Conservation (phyloP, 2,797 vertebrate genomes). For the Florisuga fusca region DNA sequence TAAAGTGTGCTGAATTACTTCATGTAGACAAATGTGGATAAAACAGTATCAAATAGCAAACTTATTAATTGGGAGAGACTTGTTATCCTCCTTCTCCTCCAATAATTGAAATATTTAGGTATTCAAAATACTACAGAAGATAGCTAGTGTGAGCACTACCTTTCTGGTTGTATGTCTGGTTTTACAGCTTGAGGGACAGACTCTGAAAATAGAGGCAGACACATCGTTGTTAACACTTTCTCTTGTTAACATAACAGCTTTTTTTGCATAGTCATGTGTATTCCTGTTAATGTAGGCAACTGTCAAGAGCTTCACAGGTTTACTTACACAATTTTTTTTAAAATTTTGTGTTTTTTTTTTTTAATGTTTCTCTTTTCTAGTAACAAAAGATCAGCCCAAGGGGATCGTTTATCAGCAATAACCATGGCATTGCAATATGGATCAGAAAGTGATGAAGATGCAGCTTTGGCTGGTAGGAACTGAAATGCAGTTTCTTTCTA, state of each 20-base stretch:
- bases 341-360: neutral
- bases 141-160: neutral
- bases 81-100: neutral
- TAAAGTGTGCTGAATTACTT: neutral
- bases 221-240: neutral
- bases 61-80: neutral
- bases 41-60: neutral
- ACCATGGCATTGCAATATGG: slow-evolving; percentile 97
- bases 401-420: slow-evolving; percentile 94
- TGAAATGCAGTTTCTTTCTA: neutral
- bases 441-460: slow-evolving; percentile 98
- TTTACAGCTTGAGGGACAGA: neutral
- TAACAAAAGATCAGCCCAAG: slow-evolving; percentile 92
- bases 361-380: slow-evolving; percentile 75
- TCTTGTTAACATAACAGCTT: neutral
- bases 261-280: neutral
- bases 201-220: neutral
- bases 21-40: neutral
- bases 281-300: neutral
- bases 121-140: neutral
- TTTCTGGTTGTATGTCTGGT: neutral
- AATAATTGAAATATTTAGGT: neutral
- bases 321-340: neutral
- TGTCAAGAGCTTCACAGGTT: neutral
- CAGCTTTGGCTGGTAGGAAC: slow-evolving; percentile 89